Percentiles rank a stretch among this genome's conserved stretches.
These are phyloP conservation scores for Hermaeophaga mercurialis DNA, from an alignment of 2,888 invertebrate genomes.

Conservation along the genomic window DNA sequence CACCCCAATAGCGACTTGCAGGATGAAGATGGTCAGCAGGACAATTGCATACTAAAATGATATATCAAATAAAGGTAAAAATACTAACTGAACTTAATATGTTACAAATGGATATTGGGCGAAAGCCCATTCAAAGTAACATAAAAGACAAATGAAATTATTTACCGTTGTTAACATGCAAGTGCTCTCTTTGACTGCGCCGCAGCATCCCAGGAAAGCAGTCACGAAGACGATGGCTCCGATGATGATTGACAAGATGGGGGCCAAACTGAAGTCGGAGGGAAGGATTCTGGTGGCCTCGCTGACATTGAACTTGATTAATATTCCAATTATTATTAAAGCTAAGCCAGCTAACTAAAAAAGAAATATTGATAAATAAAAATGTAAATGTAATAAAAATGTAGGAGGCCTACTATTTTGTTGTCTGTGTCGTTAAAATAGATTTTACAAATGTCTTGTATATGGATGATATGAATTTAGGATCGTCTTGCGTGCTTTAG, in stretches of 20 bases:
- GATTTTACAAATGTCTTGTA: too few species aligned
- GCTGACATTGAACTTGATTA: slow-evolving; percentile 66
- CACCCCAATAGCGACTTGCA: slow-evolving; percentile 73
- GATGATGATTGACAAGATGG: slow-evolving; percentile 69
- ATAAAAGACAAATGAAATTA: too few species aligned
- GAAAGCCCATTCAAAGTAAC: too few species aligned
- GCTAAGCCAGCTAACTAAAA: slow-evolving; percentile 74
- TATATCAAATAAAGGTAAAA: too few species aligned
- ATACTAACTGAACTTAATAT: too few species aligned
- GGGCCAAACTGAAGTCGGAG: slow-evolving; percentile 60
- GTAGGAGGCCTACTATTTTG: too few species aligned
- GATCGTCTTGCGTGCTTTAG: too few species aligned
- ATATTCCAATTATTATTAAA: slow-evolving; percentile 69
- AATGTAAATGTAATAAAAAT: too few species aligned
- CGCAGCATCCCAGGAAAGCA: slow-evolving; percentile 58
- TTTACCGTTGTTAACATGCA: slow-evolving; percentile 57
- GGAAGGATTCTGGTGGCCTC: slow-evolving; percentile 47
- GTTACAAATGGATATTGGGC: too few species aligned
- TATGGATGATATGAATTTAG: too few species aligned
- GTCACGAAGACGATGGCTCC: slow-evolving; percentile 66
- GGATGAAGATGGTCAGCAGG: slow-evolving; percentile 71
- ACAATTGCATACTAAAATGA: slow-evolving; percentile 76
- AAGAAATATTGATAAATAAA: slow-evolving; percentile 36
- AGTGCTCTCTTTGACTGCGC: slow-evolving; percentile 57
- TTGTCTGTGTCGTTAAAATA: too few species aligned